Evolutionary conservation across 2,113 vertebrate species (phyloP), one percentile per base, ranked within the genome.

Genomic region (Rhagologus leucostigma): DNA sequence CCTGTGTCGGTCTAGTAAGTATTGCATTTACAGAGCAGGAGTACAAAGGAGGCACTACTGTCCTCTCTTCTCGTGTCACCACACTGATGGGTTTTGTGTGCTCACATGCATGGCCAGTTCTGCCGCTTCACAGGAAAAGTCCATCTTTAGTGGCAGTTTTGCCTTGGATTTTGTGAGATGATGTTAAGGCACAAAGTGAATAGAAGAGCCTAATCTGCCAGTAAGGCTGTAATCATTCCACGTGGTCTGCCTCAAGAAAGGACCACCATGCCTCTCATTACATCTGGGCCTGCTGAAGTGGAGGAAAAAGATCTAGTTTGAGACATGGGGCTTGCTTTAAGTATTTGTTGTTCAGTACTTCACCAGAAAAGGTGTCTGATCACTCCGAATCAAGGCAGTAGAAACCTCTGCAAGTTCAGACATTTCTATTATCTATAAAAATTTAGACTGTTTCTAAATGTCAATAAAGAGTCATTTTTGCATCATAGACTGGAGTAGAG

Each of bases 1-100:
- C 33, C 97, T 99, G 41, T 98, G 98, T 69, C 98, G 97, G 10
- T 97, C 98, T 39, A 98, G 98, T 99, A 97, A 98, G 98, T 98
- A 74, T 44, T 53, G 24, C 30, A 0, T 67, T 33, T 14, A 30
- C 15, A 35, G 30, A 50, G 71, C 10, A 13, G 65, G 62, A 41
- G 47, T 9, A 3, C 5, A 0, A 22, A 47, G 52, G n/a, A 47
- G 68, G n/a, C 39, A n/a, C 14, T 7, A 0, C 42, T 64, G 26
- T 76, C 29, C 32, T 89, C 29, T 92, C 47, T 65, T 41, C 29
- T 39, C 2, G 2, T 53, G 32, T 53, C 77, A 29, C 35, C 41
- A 23, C 6, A 1, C 0, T 4, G 46, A 26, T 32, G 64, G 35
- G 32, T 35, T 82, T 52, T 30, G 30, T 17, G 19, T 47, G 29